Conservation (phyloP, 2,888 invertebrate species). For the Andrena bucephala region DNA sequence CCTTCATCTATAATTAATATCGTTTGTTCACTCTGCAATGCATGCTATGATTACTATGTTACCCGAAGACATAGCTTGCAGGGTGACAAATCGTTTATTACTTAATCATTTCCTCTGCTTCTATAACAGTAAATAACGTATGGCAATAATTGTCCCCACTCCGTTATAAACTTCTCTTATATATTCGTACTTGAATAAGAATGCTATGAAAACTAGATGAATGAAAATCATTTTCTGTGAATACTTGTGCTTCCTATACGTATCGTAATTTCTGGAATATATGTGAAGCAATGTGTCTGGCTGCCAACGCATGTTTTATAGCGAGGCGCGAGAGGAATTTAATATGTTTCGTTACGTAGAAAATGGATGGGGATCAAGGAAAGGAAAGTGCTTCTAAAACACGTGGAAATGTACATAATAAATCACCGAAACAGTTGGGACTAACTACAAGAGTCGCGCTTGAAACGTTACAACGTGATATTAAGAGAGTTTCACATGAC, state of each 20-base stretch:
- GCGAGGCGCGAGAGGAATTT: not conserved
- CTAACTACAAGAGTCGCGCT: conserved; percentile 90
- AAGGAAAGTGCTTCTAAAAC: conserved; percentile 60
- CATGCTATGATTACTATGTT: conserved; percentile 20
- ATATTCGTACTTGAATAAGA: not conserved
- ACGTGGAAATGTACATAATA: conserved; percentile 63
- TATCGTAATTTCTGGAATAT: conserved; percentile 1
- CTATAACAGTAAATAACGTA: not conserved
- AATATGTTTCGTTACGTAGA: conserved; percentile 28
- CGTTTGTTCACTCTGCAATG: conserved; percentile 16
- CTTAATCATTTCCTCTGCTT: not conserved
- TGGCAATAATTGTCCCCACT: not conserved
- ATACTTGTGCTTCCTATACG: not conserved
- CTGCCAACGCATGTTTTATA: not conserved
- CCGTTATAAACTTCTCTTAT: not conserved
- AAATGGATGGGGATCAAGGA: conserved; percentile 75
- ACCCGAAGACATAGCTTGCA: not conserved
- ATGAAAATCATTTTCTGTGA: not conserved
- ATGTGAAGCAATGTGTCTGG: not conserved
- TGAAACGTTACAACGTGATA: conserved; percentile 89
- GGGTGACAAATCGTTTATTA: conserved; percentile 11
- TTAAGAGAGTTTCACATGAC: conserved; percentile 88
- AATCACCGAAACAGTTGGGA: conserved; percentile 84
- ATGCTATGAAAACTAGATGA: not conserved
- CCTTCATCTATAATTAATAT: conserved; percentile 1